phyloP scores from a whole-genome alignment of 2,113 vertebrate species.

The Microcebus ravelobensis region DNA sequence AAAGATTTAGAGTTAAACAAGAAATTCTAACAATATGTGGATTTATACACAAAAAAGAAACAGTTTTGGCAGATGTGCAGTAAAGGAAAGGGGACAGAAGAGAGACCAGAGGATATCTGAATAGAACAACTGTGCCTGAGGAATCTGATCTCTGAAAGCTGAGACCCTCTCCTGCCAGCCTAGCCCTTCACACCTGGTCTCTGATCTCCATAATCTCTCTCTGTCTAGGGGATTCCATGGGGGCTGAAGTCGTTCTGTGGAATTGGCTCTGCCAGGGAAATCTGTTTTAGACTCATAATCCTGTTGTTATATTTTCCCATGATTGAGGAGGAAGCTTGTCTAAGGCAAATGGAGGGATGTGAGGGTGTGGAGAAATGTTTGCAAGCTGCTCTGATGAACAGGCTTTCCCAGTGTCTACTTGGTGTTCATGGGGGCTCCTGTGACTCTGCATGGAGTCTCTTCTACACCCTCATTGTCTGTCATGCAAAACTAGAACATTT shows the following conservation, averaged over 20 bases:
- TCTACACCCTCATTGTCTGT: accelerated
- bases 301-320: background rate
- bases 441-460: background rate
- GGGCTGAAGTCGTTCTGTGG: too few species aligned
- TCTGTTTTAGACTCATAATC: background rate
- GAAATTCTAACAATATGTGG: background rate
- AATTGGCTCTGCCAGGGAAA: background rate
- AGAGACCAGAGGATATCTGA: background rate
- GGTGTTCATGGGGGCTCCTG: background rate
- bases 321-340: background rate
- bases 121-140: background rate
- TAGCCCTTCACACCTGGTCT: background rate
- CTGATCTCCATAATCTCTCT: background rate
- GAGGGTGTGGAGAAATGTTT: too few species aligned
- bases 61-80: background rate
- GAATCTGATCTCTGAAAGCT: background rate
- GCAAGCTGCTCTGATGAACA: background rate
- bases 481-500: background rate
- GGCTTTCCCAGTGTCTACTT: background rate
- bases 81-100: background rate
- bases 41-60: background rate
- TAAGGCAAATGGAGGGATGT: background rate
- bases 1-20: background rate
- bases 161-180: background rate
- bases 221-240: background rate